Evolutionary conservation across 2,888 invertebrate genomes (phyloP), one percentile per base, ranked within the genome.

Genomic region (Dasypolia templi): DNA sequence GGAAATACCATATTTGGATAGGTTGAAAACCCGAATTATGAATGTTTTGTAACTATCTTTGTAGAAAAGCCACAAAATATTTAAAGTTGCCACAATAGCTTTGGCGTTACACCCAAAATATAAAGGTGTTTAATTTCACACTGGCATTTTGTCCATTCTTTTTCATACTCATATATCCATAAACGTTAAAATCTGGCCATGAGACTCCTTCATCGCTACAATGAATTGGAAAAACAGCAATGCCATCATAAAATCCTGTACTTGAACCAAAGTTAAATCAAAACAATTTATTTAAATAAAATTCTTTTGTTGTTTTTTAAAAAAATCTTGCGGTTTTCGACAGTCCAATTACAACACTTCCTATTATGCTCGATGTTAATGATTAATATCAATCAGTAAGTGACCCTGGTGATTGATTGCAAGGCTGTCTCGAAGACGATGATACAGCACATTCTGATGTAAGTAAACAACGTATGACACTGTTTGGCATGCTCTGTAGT

Each of bases 341-440:
- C 80, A 62, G 73, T 58, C 65, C 73, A 80, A 82, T 82, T 69
- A 69, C 62, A 49, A 67, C 69, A 85, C 75, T 85, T 85, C 80
- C 85, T 79, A 77, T 84, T 69, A 61, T 73, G 56, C 58, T 76
- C 69, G 73, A 75, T 69, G 51, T 73, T 84, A 77, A 77, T 82
- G 76, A 84, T 84, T 85, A 79, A 78, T 82, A 77, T 68, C 75
- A 80, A 79, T 84, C 64, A 56, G 61, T 56, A 68, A 67, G 39
- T 65, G 75, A 75, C 87, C 78, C 78, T 76, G 75, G 56, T 62
- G 77, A 83, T 82, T 77, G 81, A 59, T 51, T n/a, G 71, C 87
- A 83, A 87, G 86, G 87, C 72, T 86, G 81, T 86, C 87, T 85
- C 79, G 75, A 42, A 73, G 77, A 77, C 71, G 61, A 65, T 87